Base-by-base conservation (phyloP, 2,797 vertebrate genomes). In the Rallus crepitans region DNA sequence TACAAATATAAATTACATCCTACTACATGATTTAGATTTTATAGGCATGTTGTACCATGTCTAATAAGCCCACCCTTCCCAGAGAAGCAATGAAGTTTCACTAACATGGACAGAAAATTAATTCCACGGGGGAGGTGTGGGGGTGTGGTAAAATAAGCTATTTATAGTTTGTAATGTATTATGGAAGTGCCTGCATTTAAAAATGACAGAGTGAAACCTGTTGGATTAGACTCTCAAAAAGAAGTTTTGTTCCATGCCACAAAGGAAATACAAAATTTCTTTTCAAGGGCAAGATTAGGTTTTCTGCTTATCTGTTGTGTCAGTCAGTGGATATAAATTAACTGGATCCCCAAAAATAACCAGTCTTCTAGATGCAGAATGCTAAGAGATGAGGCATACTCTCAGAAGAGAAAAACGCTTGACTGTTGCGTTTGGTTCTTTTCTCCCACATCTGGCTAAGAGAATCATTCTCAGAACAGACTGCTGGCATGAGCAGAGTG, bases 71-170 rank as follows among this genome's bases (percentile, higher is more conserved):
- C 6, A 13, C 11, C 9, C 18, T 5, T 19, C 12, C 17, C 3
- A 8, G 55, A 52, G 57, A 68, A 50, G 5, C 9, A 69, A 61
- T 82, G 5, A 63, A 61, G 10, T 60, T 72, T 37, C 82, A 52
- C 28, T 53, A 73, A 63, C 12, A n/a, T 4, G 45, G n/a, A 66
- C 52, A 61, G 2, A 71, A 68, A 73, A 70, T 61, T 6, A 89
- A 48, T 45, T 82, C 7, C 23, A 33, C 15, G 2, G 5, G 4
- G 42, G 17, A 7, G 40, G 40, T 37, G 37, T 37, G 16, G 17
- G 18, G 42, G 18, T 18, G 18, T 18, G 2, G 5, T 3, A 5
- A 15, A 39, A 69, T 12, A 2, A 4, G 2, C 2, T 42, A 64
- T 30, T 71, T 77, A 18, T 42, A 42, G 17, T 42, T 42, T 42